phyloP scores from a whole-genome alignment of 2,797 vertebrate genomes.

The Bradypus variegatus region DNA sequence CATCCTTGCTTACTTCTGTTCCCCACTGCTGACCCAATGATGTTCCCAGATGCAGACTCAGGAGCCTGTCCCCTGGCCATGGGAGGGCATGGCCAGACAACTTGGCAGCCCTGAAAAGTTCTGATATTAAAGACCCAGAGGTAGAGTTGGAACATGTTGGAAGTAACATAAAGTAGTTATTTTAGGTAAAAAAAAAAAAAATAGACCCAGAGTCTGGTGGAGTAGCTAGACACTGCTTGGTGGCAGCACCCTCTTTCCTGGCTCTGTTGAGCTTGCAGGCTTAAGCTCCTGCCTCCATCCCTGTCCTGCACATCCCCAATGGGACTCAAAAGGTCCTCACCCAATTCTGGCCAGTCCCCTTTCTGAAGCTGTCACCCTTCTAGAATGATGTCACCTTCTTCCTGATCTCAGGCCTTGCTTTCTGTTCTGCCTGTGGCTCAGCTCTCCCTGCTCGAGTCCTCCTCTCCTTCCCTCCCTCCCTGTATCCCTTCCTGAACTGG shows the following conservation, averaged over 20 bases:
- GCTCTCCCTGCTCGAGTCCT: background rate
- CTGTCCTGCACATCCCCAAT: background rate
- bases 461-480: background rate
- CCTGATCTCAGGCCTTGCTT: background rate
- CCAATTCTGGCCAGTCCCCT: background rate
- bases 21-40: rapidly evolving
- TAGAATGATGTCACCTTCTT: background rate
- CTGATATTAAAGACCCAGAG: background rate
- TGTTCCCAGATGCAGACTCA: background rate
- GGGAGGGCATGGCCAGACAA: background rate
- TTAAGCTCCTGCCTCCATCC: background rate
- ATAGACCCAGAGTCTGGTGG: background rate
- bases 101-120: background rate
- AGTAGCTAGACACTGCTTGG: background rate
- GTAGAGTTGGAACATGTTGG: no score
- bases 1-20: background rate
- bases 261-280: background rate
- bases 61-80: background rate
- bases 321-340: background rate
- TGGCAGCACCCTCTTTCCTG: background rate
- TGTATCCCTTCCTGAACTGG: background rate
- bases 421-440: background rate
- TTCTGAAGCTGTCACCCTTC: background rate
- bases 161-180: no score
- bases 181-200: no score